These are phyloP conservation scores for Yponomeuta plumbellus DNA, from an alignment of 2,888 invertebrate genomes.

Conservation along the genomic window DNA sequence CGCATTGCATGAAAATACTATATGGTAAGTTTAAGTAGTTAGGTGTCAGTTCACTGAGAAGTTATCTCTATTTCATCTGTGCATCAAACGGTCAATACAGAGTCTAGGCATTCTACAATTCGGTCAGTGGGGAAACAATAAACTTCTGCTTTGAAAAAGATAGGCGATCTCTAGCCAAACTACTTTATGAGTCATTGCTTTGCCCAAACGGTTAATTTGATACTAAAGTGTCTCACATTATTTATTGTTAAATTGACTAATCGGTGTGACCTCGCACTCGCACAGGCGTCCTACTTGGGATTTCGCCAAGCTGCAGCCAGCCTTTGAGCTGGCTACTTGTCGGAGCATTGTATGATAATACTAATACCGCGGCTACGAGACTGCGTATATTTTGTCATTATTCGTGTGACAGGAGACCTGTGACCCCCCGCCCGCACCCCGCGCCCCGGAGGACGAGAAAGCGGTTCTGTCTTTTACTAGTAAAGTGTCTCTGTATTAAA, in stretches of 20 bases:
- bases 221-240: not conserved
- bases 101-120: not conserved
- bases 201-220: not conserved
- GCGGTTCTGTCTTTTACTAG: slow-evolving; percentile 5
- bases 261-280: not conserved
- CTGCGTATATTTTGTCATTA: slow-evolving; percentile 6
- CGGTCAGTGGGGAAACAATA: not conserved
- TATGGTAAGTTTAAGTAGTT: too few relatives aligned
- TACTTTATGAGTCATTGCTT: not conserved
- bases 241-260: not conserved
- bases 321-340: not conserved
- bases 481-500: not conserved
- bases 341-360: slow-evolving; percentile 13
- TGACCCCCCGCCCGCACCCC: slow-evolving; percentile 8
- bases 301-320: not conserved
- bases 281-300: not conserved
- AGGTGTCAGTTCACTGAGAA: too few relatives aligned
- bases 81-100: not conserved
- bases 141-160: not conserved
- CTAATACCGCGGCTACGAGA: slow-evolving; percentile 1
- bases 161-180: not conserved
- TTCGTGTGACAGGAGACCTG: slow-evolving; percentile 8
- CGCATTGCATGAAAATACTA: too few relatives aligned
- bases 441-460: slow-evolving; percentile 9
- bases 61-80: not conserved